Evolutionary conservation across 2,888 invertebrate species (phyloP).

Genomic region (Melangyna quadrimaculata): DNA sequence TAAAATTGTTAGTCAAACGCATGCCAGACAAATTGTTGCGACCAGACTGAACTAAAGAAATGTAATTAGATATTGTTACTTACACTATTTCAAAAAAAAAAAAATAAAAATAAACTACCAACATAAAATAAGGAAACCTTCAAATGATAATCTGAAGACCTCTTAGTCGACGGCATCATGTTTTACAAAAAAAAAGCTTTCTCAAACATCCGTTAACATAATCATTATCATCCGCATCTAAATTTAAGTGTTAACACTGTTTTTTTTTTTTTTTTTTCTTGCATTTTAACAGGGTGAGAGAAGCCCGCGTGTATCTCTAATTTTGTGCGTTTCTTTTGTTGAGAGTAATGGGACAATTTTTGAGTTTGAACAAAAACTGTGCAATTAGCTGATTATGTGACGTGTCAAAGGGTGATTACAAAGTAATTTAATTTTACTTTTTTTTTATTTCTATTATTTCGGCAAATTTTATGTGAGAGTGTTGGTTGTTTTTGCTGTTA

Average conservation of each 20-base stretch:
- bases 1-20: background rate
- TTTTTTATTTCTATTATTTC: background rate
- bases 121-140: background rate
- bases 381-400: constrained; percentile 67
- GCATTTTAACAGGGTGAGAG: background rate
- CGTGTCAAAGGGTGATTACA: constrained; percentile 34
- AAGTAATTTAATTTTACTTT: constrained; percentile 45
- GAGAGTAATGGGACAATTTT: constrained; percentile 59
- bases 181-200: constrained; percentile 35
- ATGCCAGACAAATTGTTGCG: background rate
- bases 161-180: background rate
- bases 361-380: constrained; percentile 31
- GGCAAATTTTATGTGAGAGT: constrained; percentile 25
- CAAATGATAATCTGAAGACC: background rate
- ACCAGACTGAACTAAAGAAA: background rate
- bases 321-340: constrained; percentile 15
- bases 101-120: background rate
- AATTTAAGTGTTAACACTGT: constrained; percentile 23
- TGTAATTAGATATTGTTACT: background rate
- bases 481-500: background rate
- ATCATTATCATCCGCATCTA: constrained; percentile 60
- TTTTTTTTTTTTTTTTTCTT: too few species aligned
- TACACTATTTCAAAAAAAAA: background rate
- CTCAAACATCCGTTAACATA: constrained; percentile 58
- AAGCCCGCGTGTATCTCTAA: background rate